Percentiles rank a stretch among this genome's conserved stretches.
Conservation (phyloP, 1,140 invertebrate species). For the Dufourea novaeangliae region DNA sequence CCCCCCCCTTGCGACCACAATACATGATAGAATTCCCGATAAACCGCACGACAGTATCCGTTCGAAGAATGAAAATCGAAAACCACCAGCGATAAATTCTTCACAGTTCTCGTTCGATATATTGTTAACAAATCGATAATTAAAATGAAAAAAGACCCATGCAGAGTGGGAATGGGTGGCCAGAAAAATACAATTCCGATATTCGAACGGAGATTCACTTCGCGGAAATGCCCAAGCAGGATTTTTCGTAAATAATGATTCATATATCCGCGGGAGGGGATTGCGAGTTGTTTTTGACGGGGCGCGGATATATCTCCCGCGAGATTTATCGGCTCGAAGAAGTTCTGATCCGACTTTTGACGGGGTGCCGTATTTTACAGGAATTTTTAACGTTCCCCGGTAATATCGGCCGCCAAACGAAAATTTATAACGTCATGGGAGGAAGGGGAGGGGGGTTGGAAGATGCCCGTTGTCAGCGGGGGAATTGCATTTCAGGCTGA, state of each 20-base stretch:
- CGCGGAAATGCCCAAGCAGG: not conserved
- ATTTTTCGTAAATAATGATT: constrained; percentile 9
- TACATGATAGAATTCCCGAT: too few relatives aligned
- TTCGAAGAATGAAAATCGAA: too few relatives aligned
- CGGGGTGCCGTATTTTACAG: constrained; percentile 4
- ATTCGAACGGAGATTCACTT: not conserved
- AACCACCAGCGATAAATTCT: too few relatives aligned
- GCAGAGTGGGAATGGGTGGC: too few relatives aligned
- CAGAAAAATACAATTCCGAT: not conserved
- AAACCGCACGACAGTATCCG: too few relatives aligned
- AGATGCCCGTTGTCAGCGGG: constrained; percentile 1
- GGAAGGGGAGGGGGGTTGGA: not conserved
- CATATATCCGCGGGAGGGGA: not conserved
- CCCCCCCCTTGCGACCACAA: too few relatives aligned
- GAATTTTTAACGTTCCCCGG: constrained; percentile 17
- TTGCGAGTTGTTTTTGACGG: not conserved
- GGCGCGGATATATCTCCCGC: not conserved
- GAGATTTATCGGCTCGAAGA: constrained; percentile 11
- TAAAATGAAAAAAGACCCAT: too few relatives aligned
- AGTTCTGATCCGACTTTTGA: constrained; percentile 22
- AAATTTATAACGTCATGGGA: constrained; percentile 1
- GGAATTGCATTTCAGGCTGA: constrained; percentile 25
- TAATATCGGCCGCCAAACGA: not conserved
- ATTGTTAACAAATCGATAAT: too few relatives aligned
- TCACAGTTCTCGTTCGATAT: too few relatives aligned